Conservation (phyloP, 2,113 vertebrate species). For the Pygoscelis antarcticus region DNA sequence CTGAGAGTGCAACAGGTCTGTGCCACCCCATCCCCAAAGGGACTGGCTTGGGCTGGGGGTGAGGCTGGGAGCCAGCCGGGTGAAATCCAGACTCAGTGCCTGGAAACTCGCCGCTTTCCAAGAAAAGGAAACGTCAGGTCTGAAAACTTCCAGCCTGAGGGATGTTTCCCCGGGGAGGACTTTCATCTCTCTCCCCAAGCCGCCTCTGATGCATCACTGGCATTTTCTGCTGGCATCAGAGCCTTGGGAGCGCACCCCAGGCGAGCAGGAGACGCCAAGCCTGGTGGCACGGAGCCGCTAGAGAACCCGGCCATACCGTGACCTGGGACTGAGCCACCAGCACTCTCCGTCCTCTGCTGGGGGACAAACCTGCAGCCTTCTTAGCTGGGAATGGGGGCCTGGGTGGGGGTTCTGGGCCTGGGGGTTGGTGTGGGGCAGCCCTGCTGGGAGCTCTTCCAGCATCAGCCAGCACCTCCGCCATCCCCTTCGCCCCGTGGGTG, state of each 20-base stretch:
- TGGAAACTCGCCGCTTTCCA: conserved; percentile 22
- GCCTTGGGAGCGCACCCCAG: background rate
- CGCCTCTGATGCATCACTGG: background rate
- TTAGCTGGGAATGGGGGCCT: background rate
- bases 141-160: background rate
- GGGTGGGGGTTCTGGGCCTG: no score
- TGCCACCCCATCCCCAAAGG: rapidly evolving
- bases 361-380: background rate
- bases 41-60: rapidly evolving
- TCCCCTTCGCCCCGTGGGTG: rapidly evolving
- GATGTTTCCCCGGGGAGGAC: conserved; percentile 14
- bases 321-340: background rate
- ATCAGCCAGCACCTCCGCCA: background rate
- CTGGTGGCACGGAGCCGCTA: background rate
- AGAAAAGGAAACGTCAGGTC: background rate
- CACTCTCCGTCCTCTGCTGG: background rate
- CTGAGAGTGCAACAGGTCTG: background rate
- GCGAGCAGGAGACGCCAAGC: background rate
- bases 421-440: background rate
- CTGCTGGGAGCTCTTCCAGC: background rate
- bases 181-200: background rate
- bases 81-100: background rate
- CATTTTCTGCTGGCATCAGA: background rate
- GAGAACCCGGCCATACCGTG: background rate
- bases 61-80: background rate